These are phyloP conservation scores for Enoplosus armatus DNA, from an alignment of 2,797 vertebrate species.

Conservation along the genomic window DNA sequence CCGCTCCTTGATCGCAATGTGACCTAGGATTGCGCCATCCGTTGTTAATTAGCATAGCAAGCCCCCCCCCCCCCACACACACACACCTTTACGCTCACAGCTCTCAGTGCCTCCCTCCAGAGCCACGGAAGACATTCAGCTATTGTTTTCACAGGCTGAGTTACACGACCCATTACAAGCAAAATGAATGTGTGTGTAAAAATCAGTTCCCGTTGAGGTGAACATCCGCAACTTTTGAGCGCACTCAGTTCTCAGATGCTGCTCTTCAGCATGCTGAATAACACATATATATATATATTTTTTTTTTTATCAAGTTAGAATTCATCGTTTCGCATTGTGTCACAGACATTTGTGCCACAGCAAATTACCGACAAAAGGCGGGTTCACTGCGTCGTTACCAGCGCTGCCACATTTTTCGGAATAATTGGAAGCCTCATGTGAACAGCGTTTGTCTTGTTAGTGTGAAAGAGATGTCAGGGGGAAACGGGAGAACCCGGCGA, in stretches of 20 bases:
- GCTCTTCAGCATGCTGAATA: background rate
- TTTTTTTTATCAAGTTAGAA: constrained; percentile 21
- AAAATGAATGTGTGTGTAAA: background rate
- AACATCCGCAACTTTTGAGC: background rate
- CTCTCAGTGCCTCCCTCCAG: too few relatives aligned
- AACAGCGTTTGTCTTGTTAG: constrained; percentile 79
- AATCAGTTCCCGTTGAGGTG: background rate
- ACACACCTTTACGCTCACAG: too few relatives aligned
- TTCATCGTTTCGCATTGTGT: constrained; percentile 11
- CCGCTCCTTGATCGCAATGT: too few relatives aligned
- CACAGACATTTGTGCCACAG: constrained; percentile 15
- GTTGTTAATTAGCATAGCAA: too few relatives aligned
- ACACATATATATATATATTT: too few relatives aligned
- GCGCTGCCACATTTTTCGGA: constrained; percentile 40
- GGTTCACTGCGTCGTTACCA: constrained; percentile 36
- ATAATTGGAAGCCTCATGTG: constrained; percentile 77
- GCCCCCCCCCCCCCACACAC: too few relatives aligned
- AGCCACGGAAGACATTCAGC: background rate
- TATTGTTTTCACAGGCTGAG: background rate
- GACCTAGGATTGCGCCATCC: too few relatives aligned
- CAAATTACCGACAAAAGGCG: constrained; percentile 61
- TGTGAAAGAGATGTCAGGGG: constrained; percentile 61
- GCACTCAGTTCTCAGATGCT: background rate
- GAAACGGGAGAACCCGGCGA: constrained; percentile 56
- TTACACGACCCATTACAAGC: background rate